phyloP scores from a whole-genome alignment of 2,113 vertebrate genomes.

The Rhagologus leucostigma region DNA sequence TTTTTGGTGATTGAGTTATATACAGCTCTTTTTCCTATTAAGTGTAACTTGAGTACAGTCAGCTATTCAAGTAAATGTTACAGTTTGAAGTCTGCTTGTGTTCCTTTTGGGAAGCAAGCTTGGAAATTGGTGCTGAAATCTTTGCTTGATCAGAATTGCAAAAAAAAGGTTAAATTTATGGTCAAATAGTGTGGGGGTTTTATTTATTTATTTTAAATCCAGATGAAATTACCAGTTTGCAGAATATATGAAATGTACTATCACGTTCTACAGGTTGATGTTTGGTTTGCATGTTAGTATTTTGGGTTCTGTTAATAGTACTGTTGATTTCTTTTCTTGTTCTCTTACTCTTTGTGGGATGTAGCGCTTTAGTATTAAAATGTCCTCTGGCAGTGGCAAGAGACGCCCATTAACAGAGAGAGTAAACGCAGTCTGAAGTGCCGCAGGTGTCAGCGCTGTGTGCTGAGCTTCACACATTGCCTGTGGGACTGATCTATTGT shows the following conservation, averaged over 20 bases:
- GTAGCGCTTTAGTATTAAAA: neutral
- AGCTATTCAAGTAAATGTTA: neutral
- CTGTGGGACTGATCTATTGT: constrained; percentile 18
- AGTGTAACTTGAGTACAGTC: neutral
- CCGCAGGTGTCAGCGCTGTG: neutral
- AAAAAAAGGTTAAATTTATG: neutral
- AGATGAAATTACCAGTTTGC: neutral
- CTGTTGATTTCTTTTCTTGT: neutral
- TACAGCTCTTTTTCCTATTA: neutral
- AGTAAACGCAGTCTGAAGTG: neutral
- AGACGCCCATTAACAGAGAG: neutral
- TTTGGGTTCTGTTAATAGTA: neutral
- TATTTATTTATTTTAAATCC: neutral
- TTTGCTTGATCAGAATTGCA: neutral
- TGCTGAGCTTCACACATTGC: neutral
- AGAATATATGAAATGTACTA: neutral
- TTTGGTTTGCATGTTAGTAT: neutral
- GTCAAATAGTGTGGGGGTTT: fast-evolving
- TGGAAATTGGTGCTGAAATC: neutral
- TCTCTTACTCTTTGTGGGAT: neutral
- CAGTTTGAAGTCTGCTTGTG: neutral
- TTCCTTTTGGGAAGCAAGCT: neutral
- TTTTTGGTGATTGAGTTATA: neutral
- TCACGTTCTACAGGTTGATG: neutral
- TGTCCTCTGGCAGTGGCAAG: neutral